Evolutionary conservation across 2,797 vertebrate genomes (phyloP).

Genomic region (Numenius phaeopus): DNA sequence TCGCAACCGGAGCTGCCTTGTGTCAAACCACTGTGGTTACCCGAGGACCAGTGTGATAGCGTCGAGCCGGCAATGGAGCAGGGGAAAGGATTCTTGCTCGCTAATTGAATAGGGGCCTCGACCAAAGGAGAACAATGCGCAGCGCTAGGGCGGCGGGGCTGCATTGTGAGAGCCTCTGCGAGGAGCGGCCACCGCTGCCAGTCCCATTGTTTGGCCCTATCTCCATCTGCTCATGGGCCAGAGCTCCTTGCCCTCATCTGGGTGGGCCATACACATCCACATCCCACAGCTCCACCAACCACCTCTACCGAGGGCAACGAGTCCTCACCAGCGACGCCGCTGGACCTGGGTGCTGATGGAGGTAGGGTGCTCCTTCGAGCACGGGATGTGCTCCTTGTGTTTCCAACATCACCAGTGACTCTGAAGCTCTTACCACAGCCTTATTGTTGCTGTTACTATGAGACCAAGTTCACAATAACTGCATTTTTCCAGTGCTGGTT

Average conservation of each 20-base stretch:
- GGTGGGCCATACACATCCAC: neutral
- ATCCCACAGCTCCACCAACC: rapidly evolving
- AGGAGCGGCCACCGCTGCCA: neutral
- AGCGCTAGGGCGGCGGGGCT: rapidly evolving
- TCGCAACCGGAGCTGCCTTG: neutral
- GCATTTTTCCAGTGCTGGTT: slow-evolving; percentile 21
- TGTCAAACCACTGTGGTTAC: slow-evolving; percentile 42
- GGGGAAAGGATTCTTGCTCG: neutral
- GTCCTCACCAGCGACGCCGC: neutral
- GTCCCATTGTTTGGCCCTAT: neutral
- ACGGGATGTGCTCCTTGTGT: rapidly evolving
- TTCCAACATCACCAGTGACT: neutral
- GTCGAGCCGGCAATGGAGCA: rapidly evolving
- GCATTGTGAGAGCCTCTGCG: neutral
- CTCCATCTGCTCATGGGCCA: neutral
- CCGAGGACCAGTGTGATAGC: neutral
- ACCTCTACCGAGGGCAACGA: rapidly evolving
- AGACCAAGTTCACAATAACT: slow-evolving; percentile 59
- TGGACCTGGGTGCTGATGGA: neutral
- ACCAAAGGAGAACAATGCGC: neutral
- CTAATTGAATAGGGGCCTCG: neutral
- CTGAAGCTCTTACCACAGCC: slow-evolving; percentile 20
- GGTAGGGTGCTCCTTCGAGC: rapidly evolving
- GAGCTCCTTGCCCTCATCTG: rapidly evolving
- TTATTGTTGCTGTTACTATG: slow-evolving; percentile 63